Evolutionary conservation across 1,140 invertebrate species (phyloP), one percentile per base, ranked within the genome.

Genomic region (Popillia japonica): DNA sequence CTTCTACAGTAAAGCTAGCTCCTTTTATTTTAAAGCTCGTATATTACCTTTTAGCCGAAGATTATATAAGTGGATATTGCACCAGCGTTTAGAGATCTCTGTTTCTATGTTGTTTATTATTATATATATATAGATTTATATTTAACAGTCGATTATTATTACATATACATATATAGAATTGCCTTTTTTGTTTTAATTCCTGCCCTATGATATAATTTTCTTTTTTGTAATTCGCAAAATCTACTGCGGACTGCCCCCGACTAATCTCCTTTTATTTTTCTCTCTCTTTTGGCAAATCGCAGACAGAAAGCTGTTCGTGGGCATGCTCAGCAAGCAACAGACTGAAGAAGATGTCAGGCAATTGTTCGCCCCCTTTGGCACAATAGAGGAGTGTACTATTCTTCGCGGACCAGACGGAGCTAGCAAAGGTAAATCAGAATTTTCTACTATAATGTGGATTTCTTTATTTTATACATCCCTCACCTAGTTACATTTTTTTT

Each of bases 281-380:
- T 34, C 78, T 77, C 27, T 82, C 78, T 78, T 59, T 81, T 83
- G 80, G 81, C 48, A 79, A 59, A 79, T 61, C 87, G 87, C 93
- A 94, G 96, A 97, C 92, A 92, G 98, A 89, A 99, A 99, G 92
- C 93, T 99, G 90, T 99, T 99, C 92, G 96, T 99, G 90, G 98
- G 98, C 87, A 99, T 99, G 98, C 95, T 99, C 87, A 98, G 96
- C 90, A 99, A 99, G 90, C 96, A 98, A 91, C 98, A 99, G 88
- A 96, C 94, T 83, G 98, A 99, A 92, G 98, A 99, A 86, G 98
- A 99, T 94, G 96, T 99, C 81, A 92, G 96, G 88, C 94, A 97
- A 89, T 91, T 99, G 86, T 99, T 99, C 90, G 93, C 95, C 86
- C 93, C 96, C 79, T 99, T 95, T 89, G 98, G 98, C 84, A 94